Evolutionary conservation across 2,797 vertebrate genomes (phyloP), one percentile per base, ranked within the genome.

Genomic region (Capromys pilorides): DNA sequence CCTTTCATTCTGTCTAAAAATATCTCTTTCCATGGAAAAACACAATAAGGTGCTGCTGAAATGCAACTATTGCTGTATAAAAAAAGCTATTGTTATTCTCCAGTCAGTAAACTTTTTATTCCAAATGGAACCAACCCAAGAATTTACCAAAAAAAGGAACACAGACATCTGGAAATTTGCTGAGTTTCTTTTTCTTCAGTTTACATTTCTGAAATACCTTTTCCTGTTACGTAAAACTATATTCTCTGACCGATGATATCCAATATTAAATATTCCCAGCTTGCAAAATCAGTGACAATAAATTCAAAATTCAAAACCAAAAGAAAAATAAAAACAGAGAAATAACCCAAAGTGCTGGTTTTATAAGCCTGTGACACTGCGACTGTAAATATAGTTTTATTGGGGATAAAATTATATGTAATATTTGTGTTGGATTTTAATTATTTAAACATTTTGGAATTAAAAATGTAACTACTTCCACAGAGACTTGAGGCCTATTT

Each of bases 21-120:
- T 96, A 97, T 83, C 77, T 91, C 82, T 96, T 95, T 93, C 94
- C 82, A 86, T 82, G 54, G 96, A 93, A 96, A 96, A 73, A 26
- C 45, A 95, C 41, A 94, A 66, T 78, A 62, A 54, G 7, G 57
- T 83, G 59, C 33, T 91, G 13, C 36, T 85, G 3, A 73, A 57
- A 57, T 57, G 18, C 16, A 57, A 14, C 54, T 57, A 57, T 16
- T 57, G 54, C 54, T 57, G 14, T 18, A 92, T 64, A 92, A 92
- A 94, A 71, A 87, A 94, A 90, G 86, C 77, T 97, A 96, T 97
- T 97, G 97, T 97, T 97, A 90, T 95, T 90, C n/a, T 71, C 26
- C 28, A 79, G 51, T 57, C 26, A 61, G 85, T 83, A 69, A 64
- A 88, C 21, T 59, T 94, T 95, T 84, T 33, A 84, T 95, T 79